These are phyloP conservation scores for Nephrotoma flavescens DNA, from an alignment of 2,888 invertebrate species.

Conservation along the genomic window DNA sequence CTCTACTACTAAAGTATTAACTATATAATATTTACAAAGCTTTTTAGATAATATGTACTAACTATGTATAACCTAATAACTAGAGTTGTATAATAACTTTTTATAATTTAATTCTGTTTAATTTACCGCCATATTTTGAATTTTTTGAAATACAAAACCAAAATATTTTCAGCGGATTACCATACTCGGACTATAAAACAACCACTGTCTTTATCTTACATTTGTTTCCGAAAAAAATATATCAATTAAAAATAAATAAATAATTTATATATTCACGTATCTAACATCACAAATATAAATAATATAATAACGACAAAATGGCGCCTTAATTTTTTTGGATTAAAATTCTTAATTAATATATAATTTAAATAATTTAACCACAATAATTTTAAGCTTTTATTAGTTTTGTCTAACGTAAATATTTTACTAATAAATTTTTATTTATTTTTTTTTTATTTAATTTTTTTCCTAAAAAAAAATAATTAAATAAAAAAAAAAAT, in stretches of 20 bases:
- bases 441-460: neutral
- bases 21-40: neutral
- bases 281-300: neutral
- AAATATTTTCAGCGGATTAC: neutral
- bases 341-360: neutral
- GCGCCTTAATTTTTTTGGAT: neutral
- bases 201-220: slow-evolving; percentile 4
- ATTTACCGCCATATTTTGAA: neutral
- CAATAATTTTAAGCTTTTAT: neutral
- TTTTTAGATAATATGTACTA: neutral
- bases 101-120: neutral
- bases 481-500: neutral
- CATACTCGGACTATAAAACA: slow-evolving; percentile 4
- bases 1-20: neutral
- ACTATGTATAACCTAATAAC: neutral
- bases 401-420: neutral
- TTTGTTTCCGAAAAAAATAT: neutral
- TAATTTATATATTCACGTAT: neutral
- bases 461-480: neutral
- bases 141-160: neutral
- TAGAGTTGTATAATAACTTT: neutral
- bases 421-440: neutral
- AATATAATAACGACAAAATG: neutral
- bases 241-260: neutral
- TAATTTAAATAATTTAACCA: neutral